These are phyloP conservation scores for Myxocyprinus asiaticus DNA, from an alignment of 2,113 vertebrate species.

Conservation along the genomic window DNA sequence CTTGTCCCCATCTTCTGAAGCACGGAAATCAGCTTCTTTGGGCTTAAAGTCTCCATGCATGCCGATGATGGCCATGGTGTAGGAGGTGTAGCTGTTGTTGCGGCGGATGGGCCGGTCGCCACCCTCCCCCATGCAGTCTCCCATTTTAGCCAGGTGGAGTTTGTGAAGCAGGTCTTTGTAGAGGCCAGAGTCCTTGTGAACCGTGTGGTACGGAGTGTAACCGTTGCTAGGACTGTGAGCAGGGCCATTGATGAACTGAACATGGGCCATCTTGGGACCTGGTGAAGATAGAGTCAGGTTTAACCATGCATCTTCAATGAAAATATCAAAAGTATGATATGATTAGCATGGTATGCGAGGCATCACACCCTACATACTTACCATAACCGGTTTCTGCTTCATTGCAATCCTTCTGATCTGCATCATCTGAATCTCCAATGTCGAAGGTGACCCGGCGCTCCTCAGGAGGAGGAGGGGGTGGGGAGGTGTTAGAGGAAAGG, in stretches of 20 bases:
- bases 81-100: conserved; percentile 98
- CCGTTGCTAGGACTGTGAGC: conserved; percentile 82
- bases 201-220: conserved; percentile 93
- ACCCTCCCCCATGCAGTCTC: conserved; percentile 94
- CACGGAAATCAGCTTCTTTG: conserved; percentile 75
- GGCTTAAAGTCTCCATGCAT: conserved; percentile 86
- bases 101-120: conserved; percentile 87
- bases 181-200: conserved; percentile 95
- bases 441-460: conserved; percentile 87
- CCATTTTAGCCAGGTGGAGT: conserved; percentile 92
- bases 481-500: conserved; percentile 27
- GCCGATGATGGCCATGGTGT: conserved; percentile 98
- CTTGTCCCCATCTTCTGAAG: conserved; percentile 61
- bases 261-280: conserved; percentile 74
- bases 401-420: conserved; percentile 74
- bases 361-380: conserved; percentile 50
- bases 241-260: conserved; percentile 84
- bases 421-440: conserved; percentile 85
- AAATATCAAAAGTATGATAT: neutral
- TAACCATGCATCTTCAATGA: neutral
- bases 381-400: conserved; percentile 53
- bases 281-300: neutral
- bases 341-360: neutral
- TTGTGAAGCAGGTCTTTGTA: conserved; percentile 98
- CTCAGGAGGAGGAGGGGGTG: conserved; percentile 67